Percentiles rank a stretch among this genome's conserved stretches.
Conservation (phyloP, 2,888 invertebrate genomes). For the Capitulum mitella region DNA sequence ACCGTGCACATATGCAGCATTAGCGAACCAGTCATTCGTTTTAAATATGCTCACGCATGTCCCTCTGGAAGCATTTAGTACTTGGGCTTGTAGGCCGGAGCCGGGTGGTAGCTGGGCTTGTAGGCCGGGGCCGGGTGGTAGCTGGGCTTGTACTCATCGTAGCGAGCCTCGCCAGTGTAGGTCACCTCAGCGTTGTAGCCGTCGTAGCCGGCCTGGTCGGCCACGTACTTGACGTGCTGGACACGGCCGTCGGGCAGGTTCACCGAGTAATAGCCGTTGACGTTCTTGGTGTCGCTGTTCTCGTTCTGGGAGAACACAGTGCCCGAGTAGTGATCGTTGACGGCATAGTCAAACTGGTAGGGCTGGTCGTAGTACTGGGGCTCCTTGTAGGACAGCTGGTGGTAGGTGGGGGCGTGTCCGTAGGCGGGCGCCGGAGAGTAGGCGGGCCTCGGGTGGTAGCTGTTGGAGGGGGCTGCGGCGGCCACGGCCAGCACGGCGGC, state of each 20-base stretch:
- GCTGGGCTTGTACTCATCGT: conserved; percentile 40
- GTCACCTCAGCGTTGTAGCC: conserved; percentile 81
- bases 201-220: conserved; percentile 67
- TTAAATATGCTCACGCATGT: too few relatives aligned
- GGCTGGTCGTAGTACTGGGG: conserved; percentile 40
- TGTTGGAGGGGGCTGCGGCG: neutral
- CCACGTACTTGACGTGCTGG: conserved; percentile 76
- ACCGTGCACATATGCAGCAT: too few relatives aligned
- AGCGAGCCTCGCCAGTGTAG: conserved; percentile 63
- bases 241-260: conserved; percentile 66
- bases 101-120: neutral
- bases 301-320: conserved; percentile 59
- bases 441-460: neutral
- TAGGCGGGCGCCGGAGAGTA: neutral
- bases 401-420: neutral
- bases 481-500: neutral
- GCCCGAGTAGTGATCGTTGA: conserved; percentile 53
- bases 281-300: conserved; percentile 56
- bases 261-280: conserved; percentile 58
- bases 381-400: neutral
- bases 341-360: conserved; percentile 59
- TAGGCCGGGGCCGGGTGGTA: conserved; percentile 12
- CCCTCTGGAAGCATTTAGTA: too few relatives aligned
- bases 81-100: neutral
- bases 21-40: too few relatives aligned